phyloP scores from a whole-genome alignment of 2,797 vertebrate species.

The Xenopus petersii region DNA sequence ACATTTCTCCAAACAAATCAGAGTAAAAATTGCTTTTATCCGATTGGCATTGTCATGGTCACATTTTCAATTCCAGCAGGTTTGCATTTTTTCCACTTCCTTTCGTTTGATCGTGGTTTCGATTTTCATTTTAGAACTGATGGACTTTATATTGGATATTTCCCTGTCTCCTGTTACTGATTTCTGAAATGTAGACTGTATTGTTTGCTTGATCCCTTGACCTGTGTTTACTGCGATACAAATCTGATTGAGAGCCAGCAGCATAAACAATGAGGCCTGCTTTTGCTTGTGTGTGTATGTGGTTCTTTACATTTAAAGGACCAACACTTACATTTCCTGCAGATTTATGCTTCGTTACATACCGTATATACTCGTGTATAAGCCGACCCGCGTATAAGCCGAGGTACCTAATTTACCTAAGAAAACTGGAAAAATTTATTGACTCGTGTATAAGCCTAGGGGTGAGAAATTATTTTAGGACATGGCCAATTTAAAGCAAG shows the following conservation, averaged over 20 bases:
- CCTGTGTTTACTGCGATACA: constrained; percentile 77
- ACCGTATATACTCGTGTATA: no score
- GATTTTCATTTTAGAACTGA: constrained; percentile 78
- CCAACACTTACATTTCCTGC: no score
- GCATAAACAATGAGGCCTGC: constrained; percentile 66
- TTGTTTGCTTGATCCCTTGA: constrained; percentile 76
- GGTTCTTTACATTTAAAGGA: no score
- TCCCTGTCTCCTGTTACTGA: constrained; percentile 51
- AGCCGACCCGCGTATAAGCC: no score
- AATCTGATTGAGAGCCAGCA: constrained; percentile 71
- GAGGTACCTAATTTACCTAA: no score
- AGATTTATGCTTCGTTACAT: no score
- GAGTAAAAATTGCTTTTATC: constrained; percentile 42
- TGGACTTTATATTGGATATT: constrained; percentile 71
- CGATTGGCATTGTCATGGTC: constrained; percentile 47
- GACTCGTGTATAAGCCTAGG: no score
- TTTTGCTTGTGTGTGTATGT: no score
- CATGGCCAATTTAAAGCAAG: no score
- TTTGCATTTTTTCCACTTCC: constrained; percentile 66
- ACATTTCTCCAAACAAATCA: constrained; percentile 19
- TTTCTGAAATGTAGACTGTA: constrained; percentile 75
- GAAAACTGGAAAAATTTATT: no score
- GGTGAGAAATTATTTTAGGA: no score
- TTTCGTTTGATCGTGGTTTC: constrained; percentile 69
- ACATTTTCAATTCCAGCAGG: constrained; percentile 65